phyloP scores from a whole-genome alignment of 2,113 vertebrate species.

The Phalacrocorax carbo region DNA sequence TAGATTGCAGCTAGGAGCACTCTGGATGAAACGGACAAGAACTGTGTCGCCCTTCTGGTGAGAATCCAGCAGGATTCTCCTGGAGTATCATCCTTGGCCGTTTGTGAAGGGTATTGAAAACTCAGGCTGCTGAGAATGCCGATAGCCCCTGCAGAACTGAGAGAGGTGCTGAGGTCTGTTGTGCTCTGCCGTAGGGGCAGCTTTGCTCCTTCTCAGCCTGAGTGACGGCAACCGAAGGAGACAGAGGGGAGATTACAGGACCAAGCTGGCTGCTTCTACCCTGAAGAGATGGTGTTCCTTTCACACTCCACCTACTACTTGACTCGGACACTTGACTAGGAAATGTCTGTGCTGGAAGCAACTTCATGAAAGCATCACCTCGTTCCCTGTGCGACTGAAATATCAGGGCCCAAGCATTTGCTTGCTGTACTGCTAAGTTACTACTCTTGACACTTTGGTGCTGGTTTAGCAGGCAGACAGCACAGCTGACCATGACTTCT shows the following conservation, averaged over 20 bases:
- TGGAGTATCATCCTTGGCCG: background rate
- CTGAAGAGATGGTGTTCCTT: background rate
- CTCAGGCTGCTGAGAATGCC: background rate
- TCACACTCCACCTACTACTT: background rate
- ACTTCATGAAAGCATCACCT: background rate
- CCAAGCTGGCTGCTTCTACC: background rate
- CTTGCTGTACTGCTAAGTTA: slow-evolving; percentile 25
- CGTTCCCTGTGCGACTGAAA: background rate
- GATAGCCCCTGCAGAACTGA: background rate
- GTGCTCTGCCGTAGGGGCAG: background rate
- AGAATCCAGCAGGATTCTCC: background rate
- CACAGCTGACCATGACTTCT: background rate
- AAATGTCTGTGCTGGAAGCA: background rate
- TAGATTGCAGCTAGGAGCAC: background rate
- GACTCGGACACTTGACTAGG: background rate
- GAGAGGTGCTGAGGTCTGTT: background rate
- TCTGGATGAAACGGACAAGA: background rate
- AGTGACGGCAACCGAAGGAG: background rate
- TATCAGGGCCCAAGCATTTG: background rate
- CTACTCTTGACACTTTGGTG: background rate
- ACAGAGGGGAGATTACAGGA: background rate
- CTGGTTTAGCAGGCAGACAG: background rate
- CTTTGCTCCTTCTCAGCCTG: background rate
- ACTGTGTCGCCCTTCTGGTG: background rate
- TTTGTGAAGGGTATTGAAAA: background rate